Percentiles rank a stretch among this genome's conserved stretches.
Conservation (phyloP, 2,797 vertebrate species). For the Okamejei kenojei region DNA sequence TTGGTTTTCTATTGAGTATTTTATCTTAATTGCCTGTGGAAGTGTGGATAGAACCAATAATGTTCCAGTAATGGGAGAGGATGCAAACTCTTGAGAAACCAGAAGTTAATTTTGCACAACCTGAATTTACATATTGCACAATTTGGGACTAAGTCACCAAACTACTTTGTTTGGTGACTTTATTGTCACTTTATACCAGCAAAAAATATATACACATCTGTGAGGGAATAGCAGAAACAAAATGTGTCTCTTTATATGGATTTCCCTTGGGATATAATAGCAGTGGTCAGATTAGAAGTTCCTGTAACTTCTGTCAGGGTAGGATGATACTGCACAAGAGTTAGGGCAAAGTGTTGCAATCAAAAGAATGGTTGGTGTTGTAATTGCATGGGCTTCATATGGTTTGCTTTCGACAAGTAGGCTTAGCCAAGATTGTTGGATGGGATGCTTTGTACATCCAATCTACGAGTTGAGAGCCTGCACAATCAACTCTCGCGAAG, state of each 20-base stretch:
- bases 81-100: not conserved
- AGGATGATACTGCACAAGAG: not conserved
- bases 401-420: not conserved
- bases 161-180: no score
- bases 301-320: not conserved
- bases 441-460: not conserved
- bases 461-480: not conserved
- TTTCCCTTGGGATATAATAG: not conserved
- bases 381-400: not conserved
- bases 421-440: not conserved
- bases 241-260: not conserved
- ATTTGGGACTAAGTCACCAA: slow-evolving; percentile 30
- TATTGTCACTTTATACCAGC: slow-evolving; percentile 24
- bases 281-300: not conserved
- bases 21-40: not conserved
- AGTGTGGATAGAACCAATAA: not conserved
- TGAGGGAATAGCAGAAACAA: slow-evolving; percentile 26
- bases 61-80: not conserved
- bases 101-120: slow-evolving; percentile 25
- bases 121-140: slow-evolving; percentile 32
- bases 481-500: not conserved
- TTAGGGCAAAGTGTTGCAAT: not conserved
- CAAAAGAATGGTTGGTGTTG: not conserved
- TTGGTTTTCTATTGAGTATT: not conserved
- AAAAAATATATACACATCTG: slow-evolving; percentile 24